Conservation (phyloP, 2,888 invertebrate genomes). For the Agriopis aurantiaria region DNA sequence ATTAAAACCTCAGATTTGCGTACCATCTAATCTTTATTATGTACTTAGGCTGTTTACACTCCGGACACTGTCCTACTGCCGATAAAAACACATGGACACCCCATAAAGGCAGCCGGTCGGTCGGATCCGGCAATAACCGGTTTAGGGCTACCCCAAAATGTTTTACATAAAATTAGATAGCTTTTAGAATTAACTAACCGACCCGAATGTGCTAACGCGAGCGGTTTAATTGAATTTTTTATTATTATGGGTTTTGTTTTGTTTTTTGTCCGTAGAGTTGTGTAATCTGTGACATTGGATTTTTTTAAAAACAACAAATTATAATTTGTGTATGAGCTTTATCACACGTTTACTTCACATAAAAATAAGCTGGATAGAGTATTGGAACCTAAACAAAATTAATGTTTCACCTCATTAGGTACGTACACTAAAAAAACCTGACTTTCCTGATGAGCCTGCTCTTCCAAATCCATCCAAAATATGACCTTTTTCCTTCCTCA, state of each 20-base stretch:
- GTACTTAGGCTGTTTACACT: constrained; percentile 38
- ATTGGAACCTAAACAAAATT: no score
- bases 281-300: background rate
- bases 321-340: no score
- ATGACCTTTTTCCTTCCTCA: no score
- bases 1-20: constrained; percentile 28
- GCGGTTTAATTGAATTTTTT: constrained; percentile 44
- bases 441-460: no score
- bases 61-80: constrained; percentile 48
- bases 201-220: constrained; percentile 35
- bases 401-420: no score
- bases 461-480: no score
- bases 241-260: constrained; percentile 23
- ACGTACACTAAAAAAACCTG: no score
- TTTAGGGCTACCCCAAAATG: constrained; percentile 47
- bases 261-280: background rate
- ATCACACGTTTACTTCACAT: no score
- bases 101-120: constrained; percentile 50
- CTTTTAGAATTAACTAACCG: constrained; percentile 45
- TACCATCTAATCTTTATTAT: constrained; percentile 49
- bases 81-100: constrained; percentile 60
- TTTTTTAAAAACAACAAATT: no score
- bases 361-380: no score
- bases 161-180: constrained; percentile 49
- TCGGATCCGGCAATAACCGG: constrained; percentile 64